These are phyloP conservation scores for Brachionus calyciflorus DNA, from an alignment of 1,140 invertebrate genomes.

Conservation along the genomic window DNA sequence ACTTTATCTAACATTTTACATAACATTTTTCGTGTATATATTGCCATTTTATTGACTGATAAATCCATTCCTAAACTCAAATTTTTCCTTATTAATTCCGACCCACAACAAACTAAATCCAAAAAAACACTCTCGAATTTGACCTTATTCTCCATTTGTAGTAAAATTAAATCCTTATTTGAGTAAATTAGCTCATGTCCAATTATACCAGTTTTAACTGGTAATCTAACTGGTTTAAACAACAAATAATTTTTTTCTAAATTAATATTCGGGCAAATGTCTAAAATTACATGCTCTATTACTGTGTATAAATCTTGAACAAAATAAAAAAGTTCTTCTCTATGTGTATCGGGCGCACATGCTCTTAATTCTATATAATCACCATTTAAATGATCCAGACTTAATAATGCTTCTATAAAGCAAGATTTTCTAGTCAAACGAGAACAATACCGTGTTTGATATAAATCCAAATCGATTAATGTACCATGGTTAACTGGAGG, in stretches of 20 bases:
- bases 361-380: constrained; percentile 68
- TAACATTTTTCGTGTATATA: constrained; percentile 55
- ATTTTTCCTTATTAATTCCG: constrained; percentile 59
- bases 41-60: constrained; percentile 49
- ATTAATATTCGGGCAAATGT: constrained; percentile 69
- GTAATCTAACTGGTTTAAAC: constrained; percentile 18
- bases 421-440: neutral
- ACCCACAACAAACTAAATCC: constrained; percentile 70
- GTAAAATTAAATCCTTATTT: constrained; percentile 5
- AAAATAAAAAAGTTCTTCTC: constrained; percentile 66
- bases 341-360: constrained; percentile 65
- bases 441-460: constrained; percentile 42
- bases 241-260: constrained; percentile 69
- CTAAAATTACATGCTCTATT: constrained; percentile 68
- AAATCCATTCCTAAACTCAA: constrained; percentile 63
- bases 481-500: neutral
- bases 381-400: constrained; percentile 34
- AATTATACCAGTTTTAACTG: neutral
- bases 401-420: constrained; percentile 4
- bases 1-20: constrained; percentile 72
- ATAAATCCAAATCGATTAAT: neutral
- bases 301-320: constrained; percentile 72
- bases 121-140: constrained; percentile 51
- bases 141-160: neutral
- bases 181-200: neutral